phyloP scores from a whole-genome alignment of 2,888 invertebrate species.

The Chrysolina haemoptera region DNA sequence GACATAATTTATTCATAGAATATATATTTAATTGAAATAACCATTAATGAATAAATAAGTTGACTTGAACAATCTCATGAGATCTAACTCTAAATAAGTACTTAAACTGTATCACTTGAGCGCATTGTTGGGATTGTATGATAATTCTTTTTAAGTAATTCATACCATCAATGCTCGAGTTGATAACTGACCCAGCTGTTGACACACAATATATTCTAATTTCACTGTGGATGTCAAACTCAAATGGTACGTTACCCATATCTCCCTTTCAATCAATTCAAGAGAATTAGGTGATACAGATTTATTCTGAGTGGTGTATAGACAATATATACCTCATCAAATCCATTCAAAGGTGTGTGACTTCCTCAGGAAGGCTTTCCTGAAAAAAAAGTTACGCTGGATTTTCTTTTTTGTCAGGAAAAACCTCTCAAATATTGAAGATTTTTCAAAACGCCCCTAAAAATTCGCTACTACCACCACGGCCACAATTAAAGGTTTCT shows the following conservation, averaged over 20 bases:
- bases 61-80: background rate
- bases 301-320: background rate
- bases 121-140: background rate
- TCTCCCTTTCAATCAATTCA: background rate
- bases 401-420: conserved; percentile 23
- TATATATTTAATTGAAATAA: background rate
- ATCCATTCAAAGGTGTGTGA: conserved; percentile 32
- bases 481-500: background rate
- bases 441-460: conserved; percentile 4
- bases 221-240: background rate
- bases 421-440: conserved; percentile 15
- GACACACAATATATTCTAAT: background rate
- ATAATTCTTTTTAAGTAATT: too few relatives aligned
- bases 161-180: too few relatives aligned
- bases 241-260: background rate
- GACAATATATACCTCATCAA: conserved; percentile 22
- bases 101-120: background rate
- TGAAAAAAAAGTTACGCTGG: conserved; percentile 26
- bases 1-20: background rate
- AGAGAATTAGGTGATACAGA: background rate
- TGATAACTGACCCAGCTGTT: background rate
- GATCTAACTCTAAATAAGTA: background rate
- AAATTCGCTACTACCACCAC: background rate
- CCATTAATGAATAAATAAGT: conserved; percentile 4
- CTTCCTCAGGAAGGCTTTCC: conserved; percentile 32